These are phyloP conservation scores for Tortrix viridana DNA, from an alignment of 2,888 invertebrate genomes.

Conservation along the genomic window DNA sequence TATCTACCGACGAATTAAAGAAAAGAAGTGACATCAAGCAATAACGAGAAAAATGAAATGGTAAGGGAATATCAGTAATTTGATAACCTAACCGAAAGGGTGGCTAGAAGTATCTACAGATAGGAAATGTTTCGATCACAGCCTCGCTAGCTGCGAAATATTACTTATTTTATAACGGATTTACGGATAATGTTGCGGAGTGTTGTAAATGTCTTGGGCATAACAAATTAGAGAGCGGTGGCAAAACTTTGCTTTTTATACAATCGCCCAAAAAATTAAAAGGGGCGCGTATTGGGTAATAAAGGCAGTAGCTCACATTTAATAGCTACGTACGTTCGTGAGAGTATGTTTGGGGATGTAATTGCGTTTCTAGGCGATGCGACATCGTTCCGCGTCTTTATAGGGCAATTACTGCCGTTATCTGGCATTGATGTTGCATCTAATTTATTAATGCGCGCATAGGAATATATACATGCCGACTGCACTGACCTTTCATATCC, in stretches of 20 bases:
- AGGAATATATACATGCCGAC: constrained; percentile 70
- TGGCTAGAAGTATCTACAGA: constrained; percentile 6
- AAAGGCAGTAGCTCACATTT: constrained; percentile 64
- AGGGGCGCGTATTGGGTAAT: constrained; percentile 62
- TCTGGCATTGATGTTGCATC: constrained; percentile 83
- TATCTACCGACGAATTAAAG: background rate
- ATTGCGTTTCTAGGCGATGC: constrained; percentile 77
- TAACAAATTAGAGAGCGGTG: background rate
- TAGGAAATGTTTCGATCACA: constrained; percentile 24
- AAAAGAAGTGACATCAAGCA: constrained; percentile 4
- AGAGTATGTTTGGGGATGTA: constrained; percentile 71
- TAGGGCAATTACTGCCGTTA: constrained; percentile 81
- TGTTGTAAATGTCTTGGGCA: background rate
- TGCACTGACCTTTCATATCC: constrained; percentile 62
- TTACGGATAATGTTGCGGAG: background rate
- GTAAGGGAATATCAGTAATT: constrained; percentile 18
- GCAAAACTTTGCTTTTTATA: constrained; percentile 13
- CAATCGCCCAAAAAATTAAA: constrained; percentile 60
- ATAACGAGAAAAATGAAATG: constrained; percentile 3
- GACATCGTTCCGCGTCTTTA: constrained; percentile 80
- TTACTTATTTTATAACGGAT: constrained; percentile 9
- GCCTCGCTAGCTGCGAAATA: background rate
- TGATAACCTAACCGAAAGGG: constrained; percentile 15
- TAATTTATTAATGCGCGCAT: constrained; percentile 74
- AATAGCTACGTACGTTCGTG: constrained; percentile 70